Percentiles rank a stretch among this genome's conserved stretches.
Conservation (phyloP, 2,113 vertebrate species). For the Pseudorasbora parva region DNA sequence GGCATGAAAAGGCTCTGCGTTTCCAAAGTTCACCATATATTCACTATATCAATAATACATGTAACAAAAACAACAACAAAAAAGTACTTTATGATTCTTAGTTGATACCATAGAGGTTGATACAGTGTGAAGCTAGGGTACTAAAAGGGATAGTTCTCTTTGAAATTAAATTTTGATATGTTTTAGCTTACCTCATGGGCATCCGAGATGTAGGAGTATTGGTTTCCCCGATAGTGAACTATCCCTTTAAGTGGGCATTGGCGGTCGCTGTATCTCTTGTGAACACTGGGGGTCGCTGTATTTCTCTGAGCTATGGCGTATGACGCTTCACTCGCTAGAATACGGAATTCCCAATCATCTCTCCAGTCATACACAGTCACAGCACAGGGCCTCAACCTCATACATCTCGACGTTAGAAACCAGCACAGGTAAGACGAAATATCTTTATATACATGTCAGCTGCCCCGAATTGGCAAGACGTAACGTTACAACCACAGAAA, state of each 20-base stretch:
- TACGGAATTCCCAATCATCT: conserved; percentile 26
- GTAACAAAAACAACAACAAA: no score
- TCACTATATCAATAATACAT: neutral
- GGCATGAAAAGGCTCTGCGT: neutral
- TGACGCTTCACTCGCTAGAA: conserved; percentile 24
- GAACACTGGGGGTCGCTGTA: conserved; percentile 12
- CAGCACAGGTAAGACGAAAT: conserved; percentile 4
- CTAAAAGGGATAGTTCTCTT: no score
- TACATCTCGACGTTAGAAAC: conserved; percentile 3
- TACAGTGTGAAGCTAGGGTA: no score
- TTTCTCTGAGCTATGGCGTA: conserved; percentile 3
- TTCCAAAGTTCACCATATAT: neutral
- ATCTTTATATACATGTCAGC: neutral
- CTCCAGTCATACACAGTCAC: conserved; percentile 16
- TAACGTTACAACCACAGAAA: neutral
- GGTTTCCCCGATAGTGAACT: no score
- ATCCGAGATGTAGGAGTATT: no score
- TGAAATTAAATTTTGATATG: no score
- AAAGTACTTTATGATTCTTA: neutral
- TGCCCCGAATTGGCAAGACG: neutral
- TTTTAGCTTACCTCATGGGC: no score
- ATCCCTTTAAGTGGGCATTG: neutral
- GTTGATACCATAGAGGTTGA: no score
- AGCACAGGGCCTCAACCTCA: neutral
- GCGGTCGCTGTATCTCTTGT: neutral